Evolutionary conservation across 2,888 invertebrate genomes (phyloP).

Genomic region (Drosophila atripex): DNA sequence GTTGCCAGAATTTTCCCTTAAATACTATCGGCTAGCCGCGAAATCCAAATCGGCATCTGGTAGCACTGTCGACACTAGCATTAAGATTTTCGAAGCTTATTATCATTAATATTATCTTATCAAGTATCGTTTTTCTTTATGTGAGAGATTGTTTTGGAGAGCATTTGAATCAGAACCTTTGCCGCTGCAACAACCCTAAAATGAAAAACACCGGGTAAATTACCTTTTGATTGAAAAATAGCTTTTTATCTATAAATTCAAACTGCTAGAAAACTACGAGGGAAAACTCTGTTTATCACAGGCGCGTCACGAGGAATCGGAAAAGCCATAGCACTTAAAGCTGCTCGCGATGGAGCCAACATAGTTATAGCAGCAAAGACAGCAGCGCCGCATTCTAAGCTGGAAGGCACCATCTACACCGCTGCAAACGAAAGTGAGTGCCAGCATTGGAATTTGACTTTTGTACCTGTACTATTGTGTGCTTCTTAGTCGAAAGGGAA

Average conservation of each 20-base stretch:
- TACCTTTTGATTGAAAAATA: background rate
- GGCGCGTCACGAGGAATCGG: conserved; percentile 99
- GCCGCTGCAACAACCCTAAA: background rate
- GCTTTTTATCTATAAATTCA: background rate
- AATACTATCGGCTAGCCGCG: background rate
- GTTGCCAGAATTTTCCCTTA: background rate
- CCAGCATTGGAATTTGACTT: conserved; percentile 23
- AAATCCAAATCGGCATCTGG: too few species aligned
- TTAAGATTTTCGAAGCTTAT: background rate
- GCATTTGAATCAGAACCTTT: background rate
- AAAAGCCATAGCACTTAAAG: conserved; percentile 95
- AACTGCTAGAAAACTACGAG: conserved; percentile 86
- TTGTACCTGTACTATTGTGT: conserved; percentile 26
- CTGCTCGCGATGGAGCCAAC: conserved; percentile 94
- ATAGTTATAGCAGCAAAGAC: conserved; percentile 94
- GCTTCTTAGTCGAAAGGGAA: conserved; percentile 88
- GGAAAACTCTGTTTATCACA: conserved; percentile 96
- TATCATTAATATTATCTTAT: background rate
- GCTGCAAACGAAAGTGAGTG: conserved; percentile 91
- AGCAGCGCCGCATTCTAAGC: conserved; percentile 88
- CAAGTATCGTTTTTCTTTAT: background rate
- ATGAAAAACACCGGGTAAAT: conserved; percentile 33
- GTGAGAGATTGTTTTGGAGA: background rate
- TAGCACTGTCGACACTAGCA: too few species aligned
- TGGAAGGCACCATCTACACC: conserved; percentile 91